These are phyloP conservation scores for Lobophora halterata DNA, from an alignment of 2,888 invertebrate genomes.

Conservation along the genomic window DNA sequence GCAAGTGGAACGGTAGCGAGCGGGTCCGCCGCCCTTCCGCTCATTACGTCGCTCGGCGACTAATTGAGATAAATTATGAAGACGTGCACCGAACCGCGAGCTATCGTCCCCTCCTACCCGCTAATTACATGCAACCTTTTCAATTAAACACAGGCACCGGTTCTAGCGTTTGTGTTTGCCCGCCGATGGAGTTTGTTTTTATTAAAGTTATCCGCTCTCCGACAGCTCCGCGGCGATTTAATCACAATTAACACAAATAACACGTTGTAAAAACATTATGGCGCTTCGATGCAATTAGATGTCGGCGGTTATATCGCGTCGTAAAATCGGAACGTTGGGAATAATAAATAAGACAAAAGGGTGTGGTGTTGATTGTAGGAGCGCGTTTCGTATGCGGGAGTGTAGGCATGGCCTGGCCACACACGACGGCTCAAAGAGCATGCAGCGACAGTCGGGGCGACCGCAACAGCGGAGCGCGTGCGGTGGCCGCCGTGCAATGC, in stretches of 20 bases:
- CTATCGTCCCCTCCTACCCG: conserved; percentile 63
- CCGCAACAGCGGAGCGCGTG: conserved; percentile 51
- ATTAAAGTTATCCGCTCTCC: conserved; percentile 43
- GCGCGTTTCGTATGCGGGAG: conserved; percentile 35
- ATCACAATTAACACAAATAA: conserved; percentile 52
- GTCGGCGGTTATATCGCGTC: conserved; percentile 49
- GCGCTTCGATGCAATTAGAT: conserved; percentile 50
- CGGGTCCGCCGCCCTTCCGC: conserved; percentile 61
- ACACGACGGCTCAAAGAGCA: conserved; percentile 43
- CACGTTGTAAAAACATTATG: conserved; percentile 43
- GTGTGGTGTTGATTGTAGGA: conserved; percentile 31
- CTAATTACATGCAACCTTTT: conserved; percentile 74
- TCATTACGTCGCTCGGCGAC: conserved; percentile 62
- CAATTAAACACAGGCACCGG: conserved; percentile 57
- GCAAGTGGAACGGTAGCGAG: conserved; percentile 31
- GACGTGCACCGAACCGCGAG: conserved; percentile 67
- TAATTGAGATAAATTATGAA: conserved; percentile 79
- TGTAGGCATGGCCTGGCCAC: conserved; percentile 38
- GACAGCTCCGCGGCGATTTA: conserved; percentile 44
- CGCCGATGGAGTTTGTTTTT: conserved; percentile 44
- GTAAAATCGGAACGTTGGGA: conserved; percentile 48
- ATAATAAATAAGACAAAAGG: conserved; percentile 44
- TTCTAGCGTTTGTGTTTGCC: conserved; percentile 43
- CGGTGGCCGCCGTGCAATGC: conserved; percentile 38
- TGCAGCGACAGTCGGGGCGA: conserved; percentile 36